phyloP scores from a whole-genome alignment of 1,140 invertebrate genomes.

The Campoletis sonorensis region DNA sequence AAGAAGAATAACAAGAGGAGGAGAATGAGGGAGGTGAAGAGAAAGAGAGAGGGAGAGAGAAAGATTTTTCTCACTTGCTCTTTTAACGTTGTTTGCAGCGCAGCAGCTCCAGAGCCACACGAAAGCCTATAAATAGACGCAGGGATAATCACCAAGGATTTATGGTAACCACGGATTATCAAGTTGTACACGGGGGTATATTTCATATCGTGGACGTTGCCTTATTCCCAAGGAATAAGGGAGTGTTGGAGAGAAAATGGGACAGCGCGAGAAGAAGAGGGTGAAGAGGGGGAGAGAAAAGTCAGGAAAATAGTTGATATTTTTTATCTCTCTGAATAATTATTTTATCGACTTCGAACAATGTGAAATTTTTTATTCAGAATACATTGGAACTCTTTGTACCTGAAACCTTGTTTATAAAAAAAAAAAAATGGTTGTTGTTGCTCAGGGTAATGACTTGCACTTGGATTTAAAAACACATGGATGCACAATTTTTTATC shows the following conservation, averaged over 20 bases:
- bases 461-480: no score
- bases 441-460: no score
- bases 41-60: constrained; percentile 17
- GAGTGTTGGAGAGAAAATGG: constrained; percentile 27
- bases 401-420: no score
- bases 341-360: neutral
- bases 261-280: constrained; percentile 22
- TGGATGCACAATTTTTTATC: no score
- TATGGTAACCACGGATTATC: constrained; percentile 78
- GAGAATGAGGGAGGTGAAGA: constrained; percentile 18
- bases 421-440: no score
- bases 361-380: neutral
- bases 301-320: constrained; percentile 12
- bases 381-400: neutral
- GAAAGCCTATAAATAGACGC: constrained; percentile 75
- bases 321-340: neutral
- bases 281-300: constrained; percentile 20
- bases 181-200: constrained; percentile 77
- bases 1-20: constrained; percentile 14
- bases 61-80: constrained; percentile 50
- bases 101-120: constrained; percentile 54
- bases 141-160: constrained; percentile 77
- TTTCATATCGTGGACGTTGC: constrained; percentile 76
- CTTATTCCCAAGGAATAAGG: constrained; percentile 70
- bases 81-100: neutral